A percentile compares a stretch with the other conserved stretches of the same genome.
phyloP scores from a whole-genome alignment of 2,888 invertebrate species.

The Brachypterus glaber region DNA sequence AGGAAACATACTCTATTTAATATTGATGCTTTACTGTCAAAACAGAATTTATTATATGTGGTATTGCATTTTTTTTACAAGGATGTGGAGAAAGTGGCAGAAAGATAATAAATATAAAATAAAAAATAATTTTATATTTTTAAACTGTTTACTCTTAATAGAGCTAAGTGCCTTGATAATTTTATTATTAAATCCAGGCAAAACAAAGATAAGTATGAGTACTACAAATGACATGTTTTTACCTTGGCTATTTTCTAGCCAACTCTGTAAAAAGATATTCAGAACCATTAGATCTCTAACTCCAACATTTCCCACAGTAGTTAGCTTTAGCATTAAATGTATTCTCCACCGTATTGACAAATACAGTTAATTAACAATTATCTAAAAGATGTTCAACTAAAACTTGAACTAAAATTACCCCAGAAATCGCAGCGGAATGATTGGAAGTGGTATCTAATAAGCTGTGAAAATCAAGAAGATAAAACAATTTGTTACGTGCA shows the following conservation, averaged over 20 bases:
- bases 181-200: too few species aligned
- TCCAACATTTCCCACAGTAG: conserved; percentile 8
- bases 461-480: neutral
- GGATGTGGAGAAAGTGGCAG: conserved; percentile 7
- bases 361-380: too few species aligned
- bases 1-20: neutral
- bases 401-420: too few species aligned
- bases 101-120: conserved; percentile 4
- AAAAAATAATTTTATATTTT: conserved; percentile 3
- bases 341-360: too few species aligned
- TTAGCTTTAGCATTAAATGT: conserved; percentile 10
- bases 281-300: conserved; percentile 11
- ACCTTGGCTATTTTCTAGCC: conserved; percentile 6
- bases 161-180: too few species aligned
- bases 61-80: conserved; percentile 4
- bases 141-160: conserved; percentile 4
- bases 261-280: conserved; percentile 5
- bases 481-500: neutral
- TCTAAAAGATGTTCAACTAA: too few species aligned
- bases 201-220: too few species aligned
- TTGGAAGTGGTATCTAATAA: too few species aligned
- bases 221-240: conserved; percentile 6
- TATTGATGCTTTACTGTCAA: neutral
- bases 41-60: conserved; percentile 3
- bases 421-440: too few species aligned